Conservation (phyloP, 35 echinoderm and acorn worm genomes). For the Heliocidaris erythrogramma region DNA sequence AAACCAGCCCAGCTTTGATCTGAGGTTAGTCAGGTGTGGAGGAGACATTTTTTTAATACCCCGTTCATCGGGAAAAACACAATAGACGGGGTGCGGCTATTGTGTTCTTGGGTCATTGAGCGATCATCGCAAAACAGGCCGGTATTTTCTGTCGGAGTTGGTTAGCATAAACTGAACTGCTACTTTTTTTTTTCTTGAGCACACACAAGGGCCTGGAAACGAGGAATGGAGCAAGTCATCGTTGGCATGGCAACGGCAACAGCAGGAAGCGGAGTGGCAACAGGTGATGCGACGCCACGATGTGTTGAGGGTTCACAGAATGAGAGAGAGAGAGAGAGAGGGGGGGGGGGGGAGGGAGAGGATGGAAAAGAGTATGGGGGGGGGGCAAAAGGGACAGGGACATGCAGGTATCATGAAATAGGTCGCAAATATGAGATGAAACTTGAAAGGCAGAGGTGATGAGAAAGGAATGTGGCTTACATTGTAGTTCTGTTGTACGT, state of each 20-base stretch:
- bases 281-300: constrained; percentile 41
- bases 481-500: too few species aligned
- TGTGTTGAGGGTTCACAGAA: constrained; percentile 17
- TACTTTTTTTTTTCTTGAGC: neutral
- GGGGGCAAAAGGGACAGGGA: neutral
- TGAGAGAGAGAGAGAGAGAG: neutral
- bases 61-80: neutral
- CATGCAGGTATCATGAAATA: too few species aligned
- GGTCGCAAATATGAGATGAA: too few species aligned
- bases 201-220: neutral
- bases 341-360: neutral
- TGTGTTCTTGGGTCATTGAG: constrained; percentile 28
- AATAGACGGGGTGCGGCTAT: constrained; percentile 23
- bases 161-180: neutral
- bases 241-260: constrained; percentile 47
- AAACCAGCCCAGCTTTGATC: neutral
- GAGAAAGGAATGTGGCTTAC: too few species aligned
- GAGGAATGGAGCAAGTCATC: constrained; percentile 31
- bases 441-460: too few species aligned
- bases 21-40: neutral
- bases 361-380: neutral
- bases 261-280: constrained; percentile 52
- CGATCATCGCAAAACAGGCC: constrained; percentile 19
- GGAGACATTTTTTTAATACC: constrained; percentile 30
- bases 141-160: constrained; percentile 1